Evolutionary conservation across 2,888 invertebrate species (phyloP).

Genomic region (Rotaria magnacalcarata): DNA sequence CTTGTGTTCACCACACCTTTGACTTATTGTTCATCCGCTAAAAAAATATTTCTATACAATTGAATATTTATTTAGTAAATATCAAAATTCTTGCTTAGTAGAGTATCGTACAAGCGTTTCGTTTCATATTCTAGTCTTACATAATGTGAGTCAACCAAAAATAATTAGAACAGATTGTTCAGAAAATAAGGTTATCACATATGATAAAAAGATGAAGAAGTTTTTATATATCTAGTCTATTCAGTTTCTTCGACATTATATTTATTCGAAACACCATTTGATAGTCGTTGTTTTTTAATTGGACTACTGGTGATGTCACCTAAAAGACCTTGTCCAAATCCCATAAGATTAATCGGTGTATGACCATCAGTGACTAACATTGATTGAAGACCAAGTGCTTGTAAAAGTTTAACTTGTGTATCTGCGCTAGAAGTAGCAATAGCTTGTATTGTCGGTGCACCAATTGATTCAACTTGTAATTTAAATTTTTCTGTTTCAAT

Average conservation of each 20-base stretch:
- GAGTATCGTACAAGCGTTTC: no score
- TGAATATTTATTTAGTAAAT: no score
- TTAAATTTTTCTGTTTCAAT: conserved; percentile 58
- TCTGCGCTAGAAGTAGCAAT: conserved; percentile 37
- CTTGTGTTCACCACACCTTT: no score
- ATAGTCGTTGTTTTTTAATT: background rate
- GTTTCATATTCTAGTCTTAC: no score
- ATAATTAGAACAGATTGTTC: background rate
- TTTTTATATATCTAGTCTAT: background rate
- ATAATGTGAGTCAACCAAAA: background rate
- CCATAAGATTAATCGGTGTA: conserved; percentile 61
- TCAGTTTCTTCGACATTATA: background rate
- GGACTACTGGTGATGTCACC: conserved; percentile 59
- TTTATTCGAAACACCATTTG: background rate
- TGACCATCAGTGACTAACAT: conserved; percentile 62
- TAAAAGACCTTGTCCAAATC: conserved; percentile 60
- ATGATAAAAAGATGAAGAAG: background rate
- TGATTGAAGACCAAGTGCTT: conserved; percentile 60
- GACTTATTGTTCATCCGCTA: no score
- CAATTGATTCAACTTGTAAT: conserved; percentile 60
- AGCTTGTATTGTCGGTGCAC: conserved; percentile 56
- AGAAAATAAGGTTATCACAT: background rate
- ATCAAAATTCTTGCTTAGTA: no score
- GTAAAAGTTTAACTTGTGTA: conserved; percentile 55
- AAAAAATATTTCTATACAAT: no score